Evolutionary conservation across 2,888 invertebrate genomes (phyloP), one percentile per base, ranked within the genome.

Genomic region (Notocelia uddmanniana): DNA sequence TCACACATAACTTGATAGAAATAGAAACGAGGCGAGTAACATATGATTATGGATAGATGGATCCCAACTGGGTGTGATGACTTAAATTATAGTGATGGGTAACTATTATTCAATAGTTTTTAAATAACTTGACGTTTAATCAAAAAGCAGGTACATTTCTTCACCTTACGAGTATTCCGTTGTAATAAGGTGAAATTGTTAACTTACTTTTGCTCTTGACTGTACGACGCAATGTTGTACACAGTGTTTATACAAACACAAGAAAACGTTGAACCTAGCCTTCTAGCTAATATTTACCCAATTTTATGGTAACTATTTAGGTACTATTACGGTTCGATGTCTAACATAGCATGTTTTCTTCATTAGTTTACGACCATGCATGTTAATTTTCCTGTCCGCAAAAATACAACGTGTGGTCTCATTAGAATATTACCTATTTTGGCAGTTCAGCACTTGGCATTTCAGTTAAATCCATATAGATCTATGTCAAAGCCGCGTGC

Each of bases 401-500:
- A 63, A 63, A 63, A 34, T n/a, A 52, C 62, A 62, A 21, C 37
- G 23, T 52, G 64, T 57, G 57, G 19, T 64, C 66, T 55, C 54
- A 72, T 67, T 67, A 68, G 50, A 72, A 60, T 67, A 60, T 67
- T 34, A 23, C 60, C 59, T 54, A 54, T 54, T 67, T 67, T 18
- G 54, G 52, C 26, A 41, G 18, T 57, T 2, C 31, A 55, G 34
- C 59, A 58, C 41, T 59, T 54, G 58, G 34, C 69, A 69, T 37
- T 69, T 66, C 66, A 69, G 62, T 73, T 74, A 62, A 69, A 63
- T 50, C 66, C 60, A 70, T 75, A 75, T 75, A 80, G 74, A 85
- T 82, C 79, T 77, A 77, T 84, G 82, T 83, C 83, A 86, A 83
- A 85, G 82, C 77, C 79, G 76, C 68, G 62, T 57, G 67, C 45